Evolutionary conservation across 2,888 invertebrate species (phyloP).

Genomic region (Muscina levida): DNA sequence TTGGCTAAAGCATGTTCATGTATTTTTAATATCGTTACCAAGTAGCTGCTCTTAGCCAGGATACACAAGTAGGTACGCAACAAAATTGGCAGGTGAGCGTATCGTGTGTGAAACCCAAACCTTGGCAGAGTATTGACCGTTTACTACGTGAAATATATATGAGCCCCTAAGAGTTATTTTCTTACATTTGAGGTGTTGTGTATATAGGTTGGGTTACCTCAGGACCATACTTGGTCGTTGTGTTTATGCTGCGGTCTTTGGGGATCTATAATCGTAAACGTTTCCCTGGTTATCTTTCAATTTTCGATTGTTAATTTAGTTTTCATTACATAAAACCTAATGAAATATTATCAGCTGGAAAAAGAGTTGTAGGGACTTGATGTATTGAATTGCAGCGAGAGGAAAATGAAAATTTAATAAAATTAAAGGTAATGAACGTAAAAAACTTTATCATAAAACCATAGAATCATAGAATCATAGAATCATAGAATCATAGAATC

Average conservation of each 20-base stretch:
- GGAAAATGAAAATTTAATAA: slow-evolving; percentile 10
- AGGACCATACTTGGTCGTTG: neutral
- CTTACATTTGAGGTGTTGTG: too few species aligned
- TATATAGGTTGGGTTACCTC: too few species aligned
- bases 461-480: too few species aligned
- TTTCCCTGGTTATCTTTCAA: slow-evolving; percentile 1
- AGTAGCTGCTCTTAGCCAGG: neutral
- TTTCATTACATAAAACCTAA: neutral
- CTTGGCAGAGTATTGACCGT: neutral
- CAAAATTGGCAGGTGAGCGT: too few species aligned
- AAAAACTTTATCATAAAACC: too few species aligned
- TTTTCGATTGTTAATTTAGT: neutral
- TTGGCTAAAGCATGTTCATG: slow-evolving; percentile 31
- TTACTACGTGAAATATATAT: too few species aligned
- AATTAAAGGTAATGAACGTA: neutral
- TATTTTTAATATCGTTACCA: slow-evolving; percentile 44
- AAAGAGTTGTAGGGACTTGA: neutral
- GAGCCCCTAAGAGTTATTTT: too few species aligned
- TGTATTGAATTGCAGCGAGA: neutral
- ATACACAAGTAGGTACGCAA: too few species aligned
- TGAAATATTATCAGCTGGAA: too few species aligned
- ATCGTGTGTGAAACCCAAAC: too few species aligned
- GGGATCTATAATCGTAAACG: neutral
- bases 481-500: too few species aligned
- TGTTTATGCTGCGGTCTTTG: neutral